Evolutionary conservation across 2,113 vertebrate genomes (phyloP), one percentile per base, ranked within the genome.

Genomic region (Carassius auratus): DNA sequence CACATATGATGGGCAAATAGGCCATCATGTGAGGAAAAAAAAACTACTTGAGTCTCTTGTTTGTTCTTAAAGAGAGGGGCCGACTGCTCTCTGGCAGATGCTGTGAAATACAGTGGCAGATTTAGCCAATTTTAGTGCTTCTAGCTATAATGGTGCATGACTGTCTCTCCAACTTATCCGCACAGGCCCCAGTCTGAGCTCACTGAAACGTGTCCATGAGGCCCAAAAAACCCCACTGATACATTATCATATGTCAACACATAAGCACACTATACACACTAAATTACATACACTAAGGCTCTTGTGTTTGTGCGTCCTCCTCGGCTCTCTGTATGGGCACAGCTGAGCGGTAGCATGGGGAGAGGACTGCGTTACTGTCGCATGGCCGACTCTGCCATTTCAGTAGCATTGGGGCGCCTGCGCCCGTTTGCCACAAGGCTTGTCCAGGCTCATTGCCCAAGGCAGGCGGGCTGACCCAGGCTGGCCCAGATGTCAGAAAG

Each of bases 401-500:
- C 94, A 95, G 96, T 95, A 95, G 94, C 94, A 94, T 94, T 94
- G 94, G 95, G 91, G 80, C 95, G 94, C 85, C 94, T 91, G 92
- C 94, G 94, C 88, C 94, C 92, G 92, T 95, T 96, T 95, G 95
- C 96, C 97, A 96, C 96, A 92, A 92, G 93, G 96, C 95, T 96
- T 96, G 95, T 93, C 89, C 93, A 95, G 97, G 95, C 96, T 95
- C 95, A 95, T 92, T 93, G 96, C 96, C 96, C 91, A 92, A 94
- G 96, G 96, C 95, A 93, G 94, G 89, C 95, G 93, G 92, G 92
- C 92, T 93, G 92, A 96, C 95, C 96, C 95, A 94, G 94, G 93
- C 93, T 93, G 88, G 93, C 95, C 97, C 98, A 99, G 98, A 99
- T 99, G 98, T 98, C 97, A 95, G 91, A 96, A 97, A 96, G 93